Base-by-base conservation (phyloP, 1,140 invertebrate genomes). In the Palaemon carinicauda region DNA sequence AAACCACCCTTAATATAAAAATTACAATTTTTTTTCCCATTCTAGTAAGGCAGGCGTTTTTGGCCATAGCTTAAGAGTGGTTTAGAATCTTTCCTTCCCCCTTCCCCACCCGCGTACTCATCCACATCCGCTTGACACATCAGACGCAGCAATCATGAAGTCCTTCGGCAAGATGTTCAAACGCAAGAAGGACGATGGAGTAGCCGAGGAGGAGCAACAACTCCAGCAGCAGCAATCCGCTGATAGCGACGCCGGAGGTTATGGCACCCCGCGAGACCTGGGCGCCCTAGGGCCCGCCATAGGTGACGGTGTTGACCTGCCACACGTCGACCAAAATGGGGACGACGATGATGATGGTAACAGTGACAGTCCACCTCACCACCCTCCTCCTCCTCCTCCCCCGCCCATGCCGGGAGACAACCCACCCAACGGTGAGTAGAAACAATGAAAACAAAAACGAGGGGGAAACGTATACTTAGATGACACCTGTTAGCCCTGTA, bases 101-200 rank as follows among this genome's bases (percentile, higher is more conserved):
- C 5, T 41, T 41, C 41, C 41, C 41, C 41, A 41, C 33, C 33
- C 33, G 33, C 33, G 3, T 9, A 41, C 33, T 3, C 9, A 41
- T 9, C 33, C 33, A 41, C 24, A 24, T 69, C 65, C 21, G 24
- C 29, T 69, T 69, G 24, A 31, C 29, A 21, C 24, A n/a, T 27
- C 29, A 24, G 15, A 69, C 12, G 27, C 60, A 56, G 53, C 77
- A 10, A 56, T 24, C 21, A 87, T 87, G 85, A 87, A 87, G 56
- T 80, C 85, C 51, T 80, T 87, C 52, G 85, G 87, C 17, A 88
- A 88, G 80, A 88, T 88, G 87, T 83, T 88, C 53, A 88, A 88
- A 41, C 51, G 80, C 10, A 83, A 83, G 60, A 88, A 88, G 60
- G 87, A 52, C 65, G 84, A 88, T 41, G 87, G 80, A 29, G 87